Percentiles rank a stretch among this genome's conserved stretches.
Conservation (phyloP, 2,113 vertebrate species). For the human region DNA sequence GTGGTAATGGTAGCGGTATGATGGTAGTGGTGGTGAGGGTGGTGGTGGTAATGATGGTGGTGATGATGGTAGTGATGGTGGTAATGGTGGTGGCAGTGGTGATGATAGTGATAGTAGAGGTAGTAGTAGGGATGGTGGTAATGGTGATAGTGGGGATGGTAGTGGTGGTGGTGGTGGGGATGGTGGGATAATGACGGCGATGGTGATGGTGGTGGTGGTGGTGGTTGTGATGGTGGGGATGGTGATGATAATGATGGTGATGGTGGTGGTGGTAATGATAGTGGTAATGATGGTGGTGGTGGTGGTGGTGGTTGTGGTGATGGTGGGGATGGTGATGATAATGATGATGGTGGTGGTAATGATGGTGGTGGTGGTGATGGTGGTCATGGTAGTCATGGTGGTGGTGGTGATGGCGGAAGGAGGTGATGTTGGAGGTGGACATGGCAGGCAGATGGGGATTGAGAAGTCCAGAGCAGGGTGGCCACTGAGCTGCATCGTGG, state of each 20-base stretch:
- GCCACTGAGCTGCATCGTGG: background rate
- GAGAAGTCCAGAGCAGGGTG: background rate
- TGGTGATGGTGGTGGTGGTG: background rate
- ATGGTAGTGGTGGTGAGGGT: accelerated
- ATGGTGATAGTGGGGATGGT: too few species aligned
- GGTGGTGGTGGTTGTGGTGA: too few species aligned
- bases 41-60: background rate
- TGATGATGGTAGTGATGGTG: background rate
- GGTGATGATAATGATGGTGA: too few species aligned
- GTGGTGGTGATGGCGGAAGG: background rate
- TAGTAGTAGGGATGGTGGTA: too few species aligned
- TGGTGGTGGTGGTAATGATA: too few species aligned
- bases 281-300: too few species aligned
- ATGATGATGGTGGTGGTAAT: background rate
- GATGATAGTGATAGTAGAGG: too few species aligned
- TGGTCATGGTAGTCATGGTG: background rate
- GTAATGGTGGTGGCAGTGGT: background rate
- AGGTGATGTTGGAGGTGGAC: background rate
- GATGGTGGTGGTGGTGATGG: background rate
- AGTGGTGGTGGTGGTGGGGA: background rate
- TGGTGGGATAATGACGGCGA: background rate
- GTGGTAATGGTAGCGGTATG: background rate
- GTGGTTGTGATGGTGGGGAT: too few species aligned
- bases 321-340: accelerated
- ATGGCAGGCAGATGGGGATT: background rate